Base-by-base conservation (phyloP, 2,888 invertebrate genomes). In the Mythimna ferrago region DNA sequence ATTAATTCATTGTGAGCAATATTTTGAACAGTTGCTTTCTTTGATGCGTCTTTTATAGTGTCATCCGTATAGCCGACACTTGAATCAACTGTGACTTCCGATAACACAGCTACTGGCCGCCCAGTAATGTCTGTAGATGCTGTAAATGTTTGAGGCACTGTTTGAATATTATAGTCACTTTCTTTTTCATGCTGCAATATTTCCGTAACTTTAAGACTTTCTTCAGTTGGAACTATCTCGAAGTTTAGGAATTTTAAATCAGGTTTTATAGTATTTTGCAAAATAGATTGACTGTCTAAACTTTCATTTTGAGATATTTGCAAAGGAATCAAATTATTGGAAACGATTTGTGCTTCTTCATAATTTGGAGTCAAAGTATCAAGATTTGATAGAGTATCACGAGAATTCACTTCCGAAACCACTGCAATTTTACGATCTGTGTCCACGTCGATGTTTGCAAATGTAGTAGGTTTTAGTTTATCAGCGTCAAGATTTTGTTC, bases 1-100 rank as follows among this genome's bases (percentile, higher is more conserved):
- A 96, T 88, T 48, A 97, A 78, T 87, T 97, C 96, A 88, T 97
- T 96, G 71, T 96, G 91, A 56, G 96, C 93, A 63, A 97, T 92
- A 82, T 97, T 97, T 73, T 96, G 95, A 44, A 96, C 72, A n/a
- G 88, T 92, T 5, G 97, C 97, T 66, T 91, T 94, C 78, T 93
- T 94, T 35, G 90, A 81, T 41, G 84, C 74, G 19, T 80, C 76
- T 66, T 76, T 65, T 14, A 82, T 63, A 58, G 80, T 75, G 41
- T 86, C 84, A 60, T 91, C 83, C 1, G 91, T 87, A 58, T 82
- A 84, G 64, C 92, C 94, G 21, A 96, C 78, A 80, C 92, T 94
- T 4, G 93, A 93, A 80, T 96, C 96, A 32, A 93, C 82, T 56
- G 93, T 91, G 10, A 96, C 83, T 92, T 97, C 97, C 14, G 94